Evolutionary conservation across 2,113 vertebrate genomes (phyloP).

Genomic region (Gyps fulvus): DNA sequence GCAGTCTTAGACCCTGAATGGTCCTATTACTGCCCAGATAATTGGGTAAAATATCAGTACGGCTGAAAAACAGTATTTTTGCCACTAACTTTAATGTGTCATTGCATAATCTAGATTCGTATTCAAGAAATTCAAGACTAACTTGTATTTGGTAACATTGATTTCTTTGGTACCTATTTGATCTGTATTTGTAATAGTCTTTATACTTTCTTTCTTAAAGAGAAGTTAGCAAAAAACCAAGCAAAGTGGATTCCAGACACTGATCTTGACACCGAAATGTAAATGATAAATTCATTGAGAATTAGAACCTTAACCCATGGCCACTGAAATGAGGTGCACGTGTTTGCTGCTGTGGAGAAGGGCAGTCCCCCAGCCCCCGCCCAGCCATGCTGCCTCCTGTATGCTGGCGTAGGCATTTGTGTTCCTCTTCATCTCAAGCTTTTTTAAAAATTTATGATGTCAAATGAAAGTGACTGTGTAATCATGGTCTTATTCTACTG

Average conservation of each 20-base stretch:
- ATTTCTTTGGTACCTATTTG: not conserved
- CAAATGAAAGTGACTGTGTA: not conserved
- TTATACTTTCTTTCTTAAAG: not conserved
- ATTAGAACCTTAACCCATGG: not conserved
- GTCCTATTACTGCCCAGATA: not conserved
- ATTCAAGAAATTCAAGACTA: not conserved
- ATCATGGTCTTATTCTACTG: not conserved
- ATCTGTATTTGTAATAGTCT: not conserved
- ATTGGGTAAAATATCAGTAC: not conserved
- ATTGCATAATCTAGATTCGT: not conserved
- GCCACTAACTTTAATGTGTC: not conserved
- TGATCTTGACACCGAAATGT: not conserved
- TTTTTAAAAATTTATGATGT: accelerated
- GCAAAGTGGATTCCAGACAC: not conserved
- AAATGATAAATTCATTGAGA: not conserved
- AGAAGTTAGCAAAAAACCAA: not conserved
- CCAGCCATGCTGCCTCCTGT: not conserved
- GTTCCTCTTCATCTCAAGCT: not conserved
- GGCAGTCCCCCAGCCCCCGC: not conserved
- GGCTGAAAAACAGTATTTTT: not conserved
- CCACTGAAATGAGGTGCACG: not conserved
- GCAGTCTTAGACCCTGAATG: not conserved
- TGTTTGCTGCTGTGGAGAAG: not conserved
- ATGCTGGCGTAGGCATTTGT: accelerated
- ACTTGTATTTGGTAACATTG: not conserved